Conservation (phyloP, 2,113 vertebrate species). For the Callionymus lyra region DNA sequence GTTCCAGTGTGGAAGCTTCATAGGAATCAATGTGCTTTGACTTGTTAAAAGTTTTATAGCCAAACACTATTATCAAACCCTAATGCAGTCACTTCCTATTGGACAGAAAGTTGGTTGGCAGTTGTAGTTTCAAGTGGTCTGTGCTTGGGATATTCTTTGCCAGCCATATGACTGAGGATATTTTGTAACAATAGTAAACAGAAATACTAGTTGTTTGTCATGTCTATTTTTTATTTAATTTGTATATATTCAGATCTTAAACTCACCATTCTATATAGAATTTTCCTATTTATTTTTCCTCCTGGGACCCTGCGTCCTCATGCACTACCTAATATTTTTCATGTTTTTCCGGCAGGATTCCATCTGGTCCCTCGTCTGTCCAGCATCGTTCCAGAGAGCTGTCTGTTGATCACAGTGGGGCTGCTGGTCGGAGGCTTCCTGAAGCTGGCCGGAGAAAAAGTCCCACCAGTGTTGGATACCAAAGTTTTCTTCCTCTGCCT, state of each 20-base stretch:
- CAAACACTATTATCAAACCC: too few species aligned
- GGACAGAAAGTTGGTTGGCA: too few species aligned
- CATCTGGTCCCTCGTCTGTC: constrained; percentile 86
- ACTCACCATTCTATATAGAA: not conserved
- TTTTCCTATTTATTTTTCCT: too few species aligned
- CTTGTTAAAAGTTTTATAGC: too few species aligned
- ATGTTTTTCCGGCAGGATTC: constrained; percentile 70
- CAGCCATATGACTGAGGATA: too few species aligned
- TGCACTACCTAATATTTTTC: not conserved
- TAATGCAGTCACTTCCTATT: too few species aligned
- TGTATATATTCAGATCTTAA: constrained; percentile 7
- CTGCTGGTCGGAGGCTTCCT: constrained; percentile 89
- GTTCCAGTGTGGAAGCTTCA: constrained; percentile 6
- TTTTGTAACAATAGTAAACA: too few species aligned
- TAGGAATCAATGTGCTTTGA: too few species aligned
- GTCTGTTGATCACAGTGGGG: constrained; percentile 89
- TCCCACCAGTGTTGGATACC: constrained; percentile 76
- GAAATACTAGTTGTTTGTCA: too few species aligned
- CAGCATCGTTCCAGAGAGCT: constrained; percentile 90
- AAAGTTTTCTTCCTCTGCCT: constrained; percentile 88
- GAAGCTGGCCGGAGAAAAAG: constrained; percentile 72
- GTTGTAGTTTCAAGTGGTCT: too few species aligned
- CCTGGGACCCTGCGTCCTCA: too few species aligned
- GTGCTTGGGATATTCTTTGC: too few species aligned
- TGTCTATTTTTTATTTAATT: constrained; percentile 22